Evolutionary conservation across 2,113 vertebrate genomes (phyloP), one percentile per base, ranked within the genome.

Genomic region (Passer montanus): DNA sequence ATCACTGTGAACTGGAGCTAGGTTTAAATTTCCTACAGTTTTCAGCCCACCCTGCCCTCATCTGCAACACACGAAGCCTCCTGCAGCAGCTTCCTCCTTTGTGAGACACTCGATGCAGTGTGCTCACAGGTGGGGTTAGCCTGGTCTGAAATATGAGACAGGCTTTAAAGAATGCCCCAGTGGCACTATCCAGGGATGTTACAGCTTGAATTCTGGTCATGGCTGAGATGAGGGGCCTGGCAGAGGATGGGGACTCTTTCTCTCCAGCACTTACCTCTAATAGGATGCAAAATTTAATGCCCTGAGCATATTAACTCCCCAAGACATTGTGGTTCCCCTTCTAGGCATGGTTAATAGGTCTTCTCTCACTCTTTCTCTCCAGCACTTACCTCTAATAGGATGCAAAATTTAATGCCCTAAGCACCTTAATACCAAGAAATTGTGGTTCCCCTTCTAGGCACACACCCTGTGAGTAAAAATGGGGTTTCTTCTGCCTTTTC

Each of bases 1-100:
- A 96, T 95, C 91, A 93, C 90, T 56, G 89, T 69, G 90, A 95
- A 96, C 87, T 92, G 75, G 84, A 95, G 81, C 63, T 70, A 59
- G 69, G 85, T 95, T 94, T 93, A 87, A 87, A 92, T 91, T 92
- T 68, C 78, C 87, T 91, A 85, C 59, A 41, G 26, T 87, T 95
- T 93, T 49, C 77, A 90, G 84, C 11, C 70, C 30, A 26, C 41
- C 75, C 47, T 86, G 43, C 68, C 75, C 41, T 78, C 62, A 64
- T 74, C 90, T 79, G 43, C 85, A 74, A n/a, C 63, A 68, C 49
- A 53, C 6, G 21, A 22, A 19, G 68, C 52, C 62, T 87, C 64
- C 20, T 1, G 3, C 79, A 70, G 70, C 68, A 69, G 63, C 70
- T 60, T 73, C 53, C 52, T 69, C 14, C 78, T 90, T 22, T 46